Conservation (phyloP, 2,113 vertebrate species). For the Lepisosteus oculatus region DNA sequence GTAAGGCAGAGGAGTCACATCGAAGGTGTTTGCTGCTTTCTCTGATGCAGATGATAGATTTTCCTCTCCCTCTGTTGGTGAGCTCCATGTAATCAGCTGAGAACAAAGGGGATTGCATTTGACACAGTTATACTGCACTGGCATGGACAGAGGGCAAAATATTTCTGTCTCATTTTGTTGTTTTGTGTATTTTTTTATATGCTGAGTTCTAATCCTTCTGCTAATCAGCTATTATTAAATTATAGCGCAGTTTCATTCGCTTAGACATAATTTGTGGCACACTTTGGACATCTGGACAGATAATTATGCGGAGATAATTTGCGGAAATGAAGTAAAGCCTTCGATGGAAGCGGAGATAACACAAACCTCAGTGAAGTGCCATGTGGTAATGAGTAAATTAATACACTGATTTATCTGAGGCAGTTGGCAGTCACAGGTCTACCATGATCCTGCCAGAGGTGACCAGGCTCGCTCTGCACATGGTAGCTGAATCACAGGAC, state of each 20-base stretch:
- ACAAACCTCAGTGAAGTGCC: constrained; percentile 47
- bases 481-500: not conserved
- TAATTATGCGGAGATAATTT: constrained; percentile 87
- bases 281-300: constrained; percentile 92
- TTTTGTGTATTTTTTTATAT: constrained; percentile 68
- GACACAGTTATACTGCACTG: constrained; percentile 70
- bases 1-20: constrained; percentile 15
- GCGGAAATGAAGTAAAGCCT: constrained; percentile 89
- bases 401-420: constrained; percentile 42
- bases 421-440: constrained; percentile 29
- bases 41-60: constrained; percentile 1
- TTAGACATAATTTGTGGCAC: constrained; percentile 82
- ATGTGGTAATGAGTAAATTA: constrained; percentile 66
- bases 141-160: constrained; percentile 75
- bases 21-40: constrained; percentile 11
- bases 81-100: not conserved
- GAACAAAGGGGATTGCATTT: constrained; percentile 39
- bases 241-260: constrained; percentile 81
- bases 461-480: not conserved
- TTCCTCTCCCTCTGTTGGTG: not conserved
- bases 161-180: constrained; percentile 76
- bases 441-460: constrained; percentile 24
- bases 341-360: constrained; percentile 60
- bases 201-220: constrained; percentile 73
- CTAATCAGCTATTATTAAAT: constrained; percentile 92